Conservation (phyloP, 37 sponge, comb jelly and placozoan genomes). For the Ianthella basta region DNA sequence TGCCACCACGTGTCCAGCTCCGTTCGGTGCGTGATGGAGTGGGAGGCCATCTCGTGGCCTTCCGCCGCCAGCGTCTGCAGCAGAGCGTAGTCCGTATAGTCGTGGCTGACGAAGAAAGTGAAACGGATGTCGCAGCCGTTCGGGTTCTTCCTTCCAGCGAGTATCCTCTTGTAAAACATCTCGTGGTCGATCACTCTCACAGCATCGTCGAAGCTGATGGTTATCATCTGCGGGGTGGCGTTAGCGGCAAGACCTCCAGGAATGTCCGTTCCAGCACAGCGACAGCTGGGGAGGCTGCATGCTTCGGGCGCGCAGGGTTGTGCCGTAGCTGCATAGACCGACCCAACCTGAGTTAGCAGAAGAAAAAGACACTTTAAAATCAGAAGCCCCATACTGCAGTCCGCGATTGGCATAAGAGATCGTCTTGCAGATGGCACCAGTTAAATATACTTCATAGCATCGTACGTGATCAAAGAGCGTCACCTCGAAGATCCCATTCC, state of each 20-base stretch:
- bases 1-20: constrained; percentile 48
- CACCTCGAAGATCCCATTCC: too few species aligned
- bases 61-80: constrained; percentile 42
- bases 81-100: constrained; percentile 63
- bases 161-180: constrained; percentile 30
- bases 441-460: too few species aligned
- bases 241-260: constrained; percentile 43
- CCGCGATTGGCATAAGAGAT: too few species aligned
- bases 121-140: constrained; percentile 51
- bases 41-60: constrained; percentile 56
- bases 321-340: neutral
- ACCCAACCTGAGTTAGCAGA: too few species aligned
- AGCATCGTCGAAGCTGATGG: constrained; percentile 48
- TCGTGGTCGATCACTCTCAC: constrained; percentile 39
- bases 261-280: constrained; percentile 50
- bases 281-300: constrained; percentile 52
- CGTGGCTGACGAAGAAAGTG: constrained; percentile 55
- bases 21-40: constrained; percentile 48
- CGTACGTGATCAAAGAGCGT: too few species aligned
- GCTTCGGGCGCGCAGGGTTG: constrained; percentile 23
- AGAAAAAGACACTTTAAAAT: too few species aligned
- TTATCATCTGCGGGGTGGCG: constrained; percentile 54
- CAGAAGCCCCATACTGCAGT: too few species aligned
- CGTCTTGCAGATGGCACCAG: too few species aligned
- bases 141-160: constrained; percentile 35